Base-by-base conservation (phyloP, 2,113 vertebrate genomes). In the Chaetops frenatus region DNA sequence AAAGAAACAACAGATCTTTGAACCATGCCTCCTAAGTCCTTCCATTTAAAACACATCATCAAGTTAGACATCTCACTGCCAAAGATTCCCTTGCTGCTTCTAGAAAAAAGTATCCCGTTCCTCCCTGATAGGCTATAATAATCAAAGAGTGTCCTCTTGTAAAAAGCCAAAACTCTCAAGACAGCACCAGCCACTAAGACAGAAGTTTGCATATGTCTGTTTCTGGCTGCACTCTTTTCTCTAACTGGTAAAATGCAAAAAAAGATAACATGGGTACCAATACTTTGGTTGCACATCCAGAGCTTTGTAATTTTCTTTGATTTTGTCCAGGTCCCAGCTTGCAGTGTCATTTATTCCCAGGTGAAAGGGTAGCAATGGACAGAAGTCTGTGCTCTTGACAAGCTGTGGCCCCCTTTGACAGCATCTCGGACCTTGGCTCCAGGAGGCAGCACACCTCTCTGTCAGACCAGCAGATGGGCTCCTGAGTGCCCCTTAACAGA, bases 141-240 rank as follows among this genome's bases (percentile, higher is more conserved):
- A 53, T 47, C 0, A 0, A 79, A 84, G 20, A 31, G 29, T 35
- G 7, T 29, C 8, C 31, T 28, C 5, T 25, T 58, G 4, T 16
- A 28, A 45, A 72, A 79, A 58, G 21, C 29, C 18, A 60, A 72
- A 66, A 35, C 10, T 5, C 38, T 60, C 29, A 60, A 31, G 24
- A 51, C 14, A 51, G 12, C 17, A 27, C 6, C 25, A 79, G 15
- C 22, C 64, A 57, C 23, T 28, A 77, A 62, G 15, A 12, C n/a
- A 66, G 17, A 85, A 72, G 0, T 33, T 60, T 15, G 22, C 71
- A 27, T 50, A 36, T 12, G 18, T 38, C 33, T 71, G 2, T 45
- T n/a, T 72, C n/a, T 66, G 38, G 6, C 29, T 60, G 25, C 7
- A 60, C 7, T 11, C 18, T 35, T 19, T 79, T n/a, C 28, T 40